These are phyloP conservation scores for Trichogramma evanescens DNA, from an alignment of 2,888 invertebrate genomes.

Conservation along the genomic window DNA sequence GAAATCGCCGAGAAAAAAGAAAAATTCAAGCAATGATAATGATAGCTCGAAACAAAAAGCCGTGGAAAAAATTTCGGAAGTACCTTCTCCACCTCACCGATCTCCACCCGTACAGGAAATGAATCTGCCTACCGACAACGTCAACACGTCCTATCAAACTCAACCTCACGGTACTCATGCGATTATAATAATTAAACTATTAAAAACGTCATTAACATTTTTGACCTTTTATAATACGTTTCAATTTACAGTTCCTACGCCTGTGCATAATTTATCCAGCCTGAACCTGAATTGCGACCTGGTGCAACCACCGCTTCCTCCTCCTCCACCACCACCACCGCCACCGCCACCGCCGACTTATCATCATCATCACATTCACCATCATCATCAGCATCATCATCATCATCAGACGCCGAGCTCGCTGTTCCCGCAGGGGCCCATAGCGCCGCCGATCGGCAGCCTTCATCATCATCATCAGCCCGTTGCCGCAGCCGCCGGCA, in stretches of 20 bases:
- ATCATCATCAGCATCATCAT: too few relatives aligned
- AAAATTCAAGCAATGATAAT: background rate
- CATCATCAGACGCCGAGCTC: too few relatives aligned
- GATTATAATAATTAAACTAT: too few relatives aligned
- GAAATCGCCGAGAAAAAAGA: background rate
- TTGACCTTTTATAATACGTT: too few relatives aligned
- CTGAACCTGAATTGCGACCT: background rate
- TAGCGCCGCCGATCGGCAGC: too few relatives aligned
- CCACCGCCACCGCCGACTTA: constrained; percentile 16
- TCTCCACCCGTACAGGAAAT: too few relatives aligned
- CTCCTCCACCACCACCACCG: constrained; percentile 11
- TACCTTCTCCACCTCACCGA: background rate
- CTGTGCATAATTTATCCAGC: too few relatives aligned
- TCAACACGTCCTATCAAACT: background rate
- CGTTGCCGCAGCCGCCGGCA: constrained; percentile 30
- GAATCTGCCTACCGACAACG: too few relatives aligned
- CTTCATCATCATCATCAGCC: background rate
- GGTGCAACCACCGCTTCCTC: constrained; percentile 1
- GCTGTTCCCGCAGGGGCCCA: too few relatives aligned
- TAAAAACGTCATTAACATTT: background rate
- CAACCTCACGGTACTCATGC: background rate
- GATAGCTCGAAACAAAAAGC: constrained; percentile 25
- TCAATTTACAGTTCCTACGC: too few relatives aligned
- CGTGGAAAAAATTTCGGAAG: background rate
- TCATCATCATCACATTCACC: background rate